Percentiles rank a stretch among this genome's conserved stretches.
phyloP scores from a whole-genome alignment of 2,888 invertebrate species.

The Caenorhabditis japonica region DNA sequence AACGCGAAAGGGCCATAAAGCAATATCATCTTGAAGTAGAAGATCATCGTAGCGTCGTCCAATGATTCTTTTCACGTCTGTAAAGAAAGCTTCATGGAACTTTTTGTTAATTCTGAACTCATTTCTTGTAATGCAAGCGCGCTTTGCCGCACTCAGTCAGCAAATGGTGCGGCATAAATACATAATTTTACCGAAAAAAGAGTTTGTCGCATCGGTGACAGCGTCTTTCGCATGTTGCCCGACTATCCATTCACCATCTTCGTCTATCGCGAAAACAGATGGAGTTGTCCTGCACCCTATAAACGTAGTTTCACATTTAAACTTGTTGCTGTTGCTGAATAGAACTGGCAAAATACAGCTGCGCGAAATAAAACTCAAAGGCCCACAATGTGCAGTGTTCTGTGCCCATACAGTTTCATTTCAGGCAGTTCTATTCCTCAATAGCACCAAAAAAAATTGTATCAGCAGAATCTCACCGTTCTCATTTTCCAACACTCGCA shows the following conservation, averaged over 20 bases:
- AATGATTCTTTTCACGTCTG: slow-evolving; percentile 52
- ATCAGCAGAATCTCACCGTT: too few species aligned
- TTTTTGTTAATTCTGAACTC: too few species aligned
- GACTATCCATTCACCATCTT: slow-evolving; percentile 48
- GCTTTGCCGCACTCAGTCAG: too few species aligned
- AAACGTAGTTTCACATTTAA: background rate
- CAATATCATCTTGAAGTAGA: slow-evolving; percentile 45
- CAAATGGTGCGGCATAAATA: too few species aligned
- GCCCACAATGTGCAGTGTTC: too few species aligned
- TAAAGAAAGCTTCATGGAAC: background rate
- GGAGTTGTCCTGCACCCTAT: slow-evolving; percentile 50
- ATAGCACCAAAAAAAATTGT: too few species aligned
- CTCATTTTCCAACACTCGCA: slow-evolving; percentile 50
- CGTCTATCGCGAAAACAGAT: slow-evolving; percentile 45
- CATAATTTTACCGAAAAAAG: slow-evolving; percentile 30
- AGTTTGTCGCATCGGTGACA: slow-evolving; percentile 27
- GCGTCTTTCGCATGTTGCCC: slow-evolving; percentile 53
- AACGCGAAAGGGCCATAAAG: slow-evolving; percentile 44
- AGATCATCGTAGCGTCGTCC: slow-evolving; percentile 46
- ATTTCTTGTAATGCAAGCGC: too few species aligned
- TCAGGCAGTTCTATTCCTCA: too few species aligned
- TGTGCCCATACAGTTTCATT: too few species aligned
- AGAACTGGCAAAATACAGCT: too few species aligned
- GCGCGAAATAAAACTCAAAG: too few species aligned
- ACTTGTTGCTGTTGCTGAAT: too few species aligned